Evolutionary conservation across 1,140 invertebrate genomes (phyloP), one percentile per base, ranked within the genome.

Genomic region (Planococcus citri): DNA sequence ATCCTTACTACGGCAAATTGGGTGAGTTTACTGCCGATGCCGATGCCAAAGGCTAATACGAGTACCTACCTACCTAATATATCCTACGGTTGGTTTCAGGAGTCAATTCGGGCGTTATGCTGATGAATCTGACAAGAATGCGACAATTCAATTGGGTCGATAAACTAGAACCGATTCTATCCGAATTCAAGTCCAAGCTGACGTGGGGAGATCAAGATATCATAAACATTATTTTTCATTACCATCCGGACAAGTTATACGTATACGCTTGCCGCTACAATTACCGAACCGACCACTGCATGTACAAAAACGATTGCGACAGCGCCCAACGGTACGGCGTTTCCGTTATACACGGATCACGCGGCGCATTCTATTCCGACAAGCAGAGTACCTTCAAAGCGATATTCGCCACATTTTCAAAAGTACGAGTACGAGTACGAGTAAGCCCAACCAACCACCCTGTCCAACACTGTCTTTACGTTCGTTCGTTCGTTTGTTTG

Each of bases 191-290:
- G 73, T 76, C 89, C 9, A 88, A 92, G 75, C 92, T 97, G 61
- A 93, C 91, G 2, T 97, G 92, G 91, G 95, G 94, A n/a, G 94
- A 97, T 80, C 95, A 97, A 80, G 94, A 97, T 81, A 92, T 97
- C 71, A 93, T 97, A 72, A 97, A 97, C 77, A 94, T 97, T 72
- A 89, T 95, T 74, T 96, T 97, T 78, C 89, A 94, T 79, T 91
- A 88, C 79, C 87, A 95, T 83, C 87, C 91, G 82, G 90, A 90
- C 70, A 88, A 90, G 74, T 79, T 97, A 17, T 88, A 88, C 72
- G 80, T 93, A 37, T 87, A 92, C 77, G 84, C 88, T 0, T 97
- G 94, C 77, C 83, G 90, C 68, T 94, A 90, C 79, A 97, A 97
- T 79, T 97, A 92, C 76, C 84, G 94, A 69, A 88, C 93, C 10